Evolutionary conservation across 2,113 vertebrate genomes (phyloP).

Genomic region (Pluvialis apricaria): DNA sequence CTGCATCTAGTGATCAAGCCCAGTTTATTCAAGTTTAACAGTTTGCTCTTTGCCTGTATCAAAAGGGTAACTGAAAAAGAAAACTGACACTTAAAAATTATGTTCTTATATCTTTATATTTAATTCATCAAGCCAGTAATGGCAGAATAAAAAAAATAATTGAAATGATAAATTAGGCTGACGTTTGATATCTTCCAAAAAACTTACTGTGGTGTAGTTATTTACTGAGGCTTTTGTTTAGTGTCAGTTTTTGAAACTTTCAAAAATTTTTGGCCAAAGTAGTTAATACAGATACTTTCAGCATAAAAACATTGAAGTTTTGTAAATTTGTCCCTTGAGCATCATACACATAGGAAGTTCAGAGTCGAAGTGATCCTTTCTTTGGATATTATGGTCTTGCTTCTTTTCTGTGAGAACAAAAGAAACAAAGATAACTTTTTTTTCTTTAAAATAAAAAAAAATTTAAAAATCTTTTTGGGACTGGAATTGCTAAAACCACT

Average conservation of each 20-base stretch:
- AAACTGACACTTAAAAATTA: background rate
- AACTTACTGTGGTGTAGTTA: background rate
- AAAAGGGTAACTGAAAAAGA: background rate
- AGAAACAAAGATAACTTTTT: background rate
- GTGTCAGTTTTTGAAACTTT: background rate
- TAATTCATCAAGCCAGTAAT: background rate
- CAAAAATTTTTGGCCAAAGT: background rate
- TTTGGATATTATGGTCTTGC: background rate
- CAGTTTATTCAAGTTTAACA: background rate
- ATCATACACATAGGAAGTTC: background rate
- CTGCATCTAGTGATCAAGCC: background rate
- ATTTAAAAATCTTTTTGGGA: background rate
- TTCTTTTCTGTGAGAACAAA: background rate
- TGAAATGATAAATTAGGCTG: background rate
- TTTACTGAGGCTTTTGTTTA: background rate
- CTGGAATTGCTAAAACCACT: background rate
- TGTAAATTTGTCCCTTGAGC: background rate
- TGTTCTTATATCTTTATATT: background rate
- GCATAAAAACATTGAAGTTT: background rate
- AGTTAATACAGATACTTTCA: background rate
- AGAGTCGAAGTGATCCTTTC: background rate
- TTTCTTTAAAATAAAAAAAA: background rate
- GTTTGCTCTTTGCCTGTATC: background rate
- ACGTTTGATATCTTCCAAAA: background rate
- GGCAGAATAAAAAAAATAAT: background rate